These are phyloP conservation scores for Cylas formicarius DNA, from an alignment of 1,140 invertebrate species.

Conservation along the genomic window DNA sequence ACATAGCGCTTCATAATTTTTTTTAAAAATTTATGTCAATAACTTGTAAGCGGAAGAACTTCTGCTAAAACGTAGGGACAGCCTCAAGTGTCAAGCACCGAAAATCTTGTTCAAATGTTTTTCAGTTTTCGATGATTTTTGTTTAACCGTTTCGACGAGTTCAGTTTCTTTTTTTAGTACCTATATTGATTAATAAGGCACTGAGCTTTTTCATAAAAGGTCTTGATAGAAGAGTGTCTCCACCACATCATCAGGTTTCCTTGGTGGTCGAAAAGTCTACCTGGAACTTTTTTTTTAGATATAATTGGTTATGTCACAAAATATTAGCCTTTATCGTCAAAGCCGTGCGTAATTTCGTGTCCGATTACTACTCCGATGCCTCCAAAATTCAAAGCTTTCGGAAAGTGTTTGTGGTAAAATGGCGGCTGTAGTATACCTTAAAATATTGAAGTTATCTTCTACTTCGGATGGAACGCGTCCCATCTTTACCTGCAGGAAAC, in stretches of 20 bases:
- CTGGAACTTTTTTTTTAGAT: too few species aligned
- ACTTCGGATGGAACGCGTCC: too few species aligned
- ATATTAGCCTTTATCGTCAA: slow-evolving; percentile 54
- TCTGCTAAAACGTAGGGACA: too few species aligned
- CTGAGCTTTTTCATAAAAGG: slow-evolving; percentile 61
- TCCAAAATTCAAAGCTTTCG: slow-evolving; percentile 72
- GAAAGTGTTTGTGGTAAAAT: slow-evolving; percentile 80
- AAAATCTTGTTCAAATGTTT: too few species aligned
- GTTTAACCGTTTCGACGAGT: too few species aligned
- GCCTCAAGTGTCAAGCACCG: too few species aligned
- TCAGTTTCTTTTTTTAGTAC: too few species aligned
- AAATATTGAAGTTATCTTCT: too few species aligned
- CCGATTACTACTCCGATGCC: slow-evolving; percentile 64
- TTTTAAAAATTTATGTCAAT: too few species aligned
- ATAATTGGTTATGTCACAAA: not conserved
- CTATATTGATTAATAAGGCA: slow-evolving; percentile 67
- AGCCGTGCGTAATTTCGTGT: slow-evolving; percentile 64
- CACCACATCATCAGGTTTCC: slow-evolving; percentile 74
- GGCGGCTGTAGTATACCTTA: slow-evolving; percentile 81
- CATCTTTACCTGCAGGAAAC: slow-evolving; percentile 23
- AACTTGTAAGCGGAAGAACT: too few species aligned
- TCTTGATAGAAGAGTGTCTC: slow-evolving; percentile 55
- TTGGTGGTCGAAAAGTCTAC: slow-evolving; percentile 57
- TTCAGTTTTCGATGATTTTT: too few species aligned
- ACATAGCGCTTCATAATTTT: too few species aligned